phyloP scores from a whole-genome alignment of 2,888 invertebrate species.

The Cremastinae sp. region DNA sequence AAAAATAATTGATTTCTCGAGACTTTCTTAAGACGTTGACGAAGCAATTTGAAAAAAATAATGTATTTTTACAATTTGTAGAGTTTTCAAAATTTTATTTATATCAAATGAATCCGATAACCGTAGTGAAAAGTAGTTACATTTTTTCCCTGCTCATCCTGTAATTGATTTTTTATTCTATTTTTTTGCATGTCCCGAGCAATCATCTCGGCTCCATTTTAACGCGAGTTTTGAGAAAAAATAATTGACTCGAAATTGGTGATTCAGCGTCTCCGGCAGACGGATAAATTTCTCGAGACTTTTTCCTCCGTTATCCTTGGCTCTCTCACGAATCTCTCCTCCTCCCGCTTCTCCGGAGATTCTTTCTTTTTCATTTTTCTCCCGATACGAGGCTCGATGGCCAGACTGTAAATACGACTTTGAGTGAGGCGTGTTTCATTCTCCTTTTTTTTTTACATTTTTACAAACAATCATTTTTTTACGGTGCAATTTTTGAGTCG shows the following conservation, averaged over 20 bases:
- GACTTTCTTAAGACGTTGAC: too few species aligned
- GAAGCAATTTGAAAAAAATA: too few species aligned
- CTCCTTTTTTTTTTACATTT: conserved; percentile 15
- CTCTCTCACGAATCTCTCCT: conserved; percentile 8
- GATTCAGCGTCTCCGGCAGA: conserved; percentile 4
- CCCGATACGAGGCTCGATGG: conserved; percentile 35
- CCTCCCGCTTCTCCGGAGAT: neutral
- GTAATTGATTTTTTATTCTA: too few species aligned
- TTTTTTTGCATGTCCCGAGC: too few species aligned
- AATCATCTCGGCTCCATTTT: neutral
- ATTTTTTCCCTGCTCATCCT: too few species aligned
- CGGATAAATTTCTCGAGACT: conserved; percentile 20
- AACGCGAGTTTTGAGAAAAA: conserved; percentile 4
- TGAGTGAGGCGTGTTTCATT: conserved; percentile 39
- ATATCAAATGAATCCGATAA: too few species aligned
- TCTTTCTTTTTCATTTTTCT: neutral
- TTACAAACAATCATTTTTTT: conserved; percentile 15
- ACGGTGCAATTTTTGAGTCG: neutral
- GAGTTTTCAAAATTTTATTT: too few species aligned
- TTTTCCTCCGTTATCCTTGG: conserved; percentile 1
- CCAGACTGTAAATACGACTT: conserved; percentile 44
- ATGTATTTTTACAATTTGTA: too few species aligned
- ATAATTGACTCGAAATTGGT: conserved; percentile 1
- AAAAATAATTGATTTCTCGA: neutral
- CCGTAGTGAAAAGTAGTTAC: too few species aligned